Evolutionary conservation across 2,797 vertebrate species (phyloP), one percentile per base, ranked within the genome.

Genomic region (Sebastes alutus): DNA sequence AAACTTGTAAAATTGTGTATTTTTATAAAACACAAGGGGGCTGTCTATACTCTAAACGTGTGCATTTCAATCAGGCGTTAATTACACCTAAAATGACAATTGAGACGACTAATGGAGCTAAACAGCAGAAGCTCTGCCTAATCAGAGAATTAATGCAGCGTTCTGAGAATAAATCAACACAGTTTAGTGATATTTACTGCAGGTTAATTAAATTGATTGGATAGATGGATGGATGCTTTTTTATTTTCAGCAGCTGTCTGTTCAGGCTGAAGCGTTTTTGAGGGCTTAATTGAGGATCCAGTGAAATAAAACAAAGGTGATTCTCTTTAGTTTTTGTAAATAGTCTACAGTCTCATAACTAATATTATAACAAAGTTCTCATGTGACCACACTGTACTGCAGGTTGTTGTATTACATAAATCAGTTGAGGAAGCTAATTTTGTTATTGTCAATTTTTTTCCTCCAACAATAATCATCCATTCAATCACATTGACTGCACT

Each of bases 401-500:
- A 20, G 11, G 30, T 25, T 38, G 12, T 72, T 38, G 18, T 33
- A 25, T 71, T 22, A 38, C 20, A 55, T 22, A 7, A 60, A 71
- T 5, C 33, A 58, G 6, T 29, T 14, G 4, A 68, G 22, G 16
- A 20, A 13, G 22, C 30, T 58, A 5, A 35, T 46, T 58, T 68
- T 76, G 5, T 16, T 55, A 12, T 29, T 49, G 23, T 74, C 18
- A 52, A 25, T 62, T 77, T 66, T 54, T 67, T 38, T 42, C 55
- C 20, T 52, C 13, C 20, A 3, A 54, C 22, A 27, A n/a, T 60
- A 22, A 70, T 72, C 2, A 4, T 46, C 30, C 58, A 70, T 49
- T 55, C 29, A 74, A 66, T 83, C 32, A 60, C 64, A 74, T 66
- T 84, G 35, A 69, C 72, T 61, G 38, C 46, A 30, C 8, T 33